Percentiles rank a stretch among this genome's conserved stretches.
These are phyloP conservation scores for Tretioscincus oriximinensis DNA, from an alignment of 2,113 vertebrate species.

Conservation along the genomic window DNA sequence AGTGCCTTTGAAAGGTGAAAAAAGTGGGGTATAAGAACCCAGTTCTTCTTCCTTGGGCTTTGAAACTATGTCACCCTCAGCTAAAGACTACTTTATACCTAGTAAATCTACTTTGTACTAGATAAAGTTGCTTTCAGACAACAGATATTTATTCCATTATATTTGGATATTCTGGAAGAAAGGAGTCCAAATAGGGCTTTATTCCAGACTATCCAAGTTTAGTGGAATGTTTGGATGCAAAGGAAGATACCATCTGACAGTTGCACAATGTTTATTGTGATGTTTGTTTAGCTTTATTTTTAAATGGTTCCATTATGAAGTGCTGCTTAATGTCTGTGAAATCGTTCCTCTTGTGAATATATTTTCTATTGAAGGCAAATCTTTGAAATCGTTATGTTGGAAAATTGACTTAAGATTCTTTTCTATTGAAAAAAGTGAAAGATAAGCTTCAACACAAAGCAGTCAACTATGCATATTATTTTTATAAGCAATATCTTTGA, in stretches of 20 bases:
- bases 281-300: conserved; percentile 72
- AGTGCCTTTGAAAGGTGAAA: too few relatives aligned
- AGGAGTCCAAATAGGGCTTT: too few relatives aligned
- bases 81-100: conserved; percentile 40
- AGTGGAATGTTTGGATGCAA: too few relatives aligned
- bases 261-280: conserved; percentile 59
- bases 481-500: conserved; percentile 80
- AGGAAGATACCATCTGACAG: conserved; percentile 48
- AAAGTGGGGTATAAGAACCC: too few relatives aligned
- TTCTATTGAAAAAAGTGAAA: conserved; percentile 61
- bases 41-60: conserved; percentile 53
- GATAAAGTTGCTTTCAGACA: conserved; percentile 16
- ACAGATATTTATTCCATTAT: too few relatives aligned
- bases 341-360: conserved; percentile 57
- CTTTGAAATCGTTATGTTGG: conserved; percentile 61
- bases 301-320: conserved; percentile 62
- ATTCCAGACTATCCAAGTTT: too few relatives aligned
- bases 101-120: conserved; percentile 62
- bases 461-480: conserved; percentile 73
- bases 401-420: conserved; percentile 61
- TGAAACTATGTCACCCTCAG: conserved; percentile 51
- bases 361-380: conserved; percentile 66
- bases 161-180: too few relatives aligned
- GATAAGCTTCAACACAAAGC: conserved; percentile 61
- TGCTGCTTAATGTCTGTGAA: conserved; percentile 57